Evolutionary conservation across 2,797 vertebrate genomes (phyloP).

Genomic region (Siniperca scherzeri): DNA sequence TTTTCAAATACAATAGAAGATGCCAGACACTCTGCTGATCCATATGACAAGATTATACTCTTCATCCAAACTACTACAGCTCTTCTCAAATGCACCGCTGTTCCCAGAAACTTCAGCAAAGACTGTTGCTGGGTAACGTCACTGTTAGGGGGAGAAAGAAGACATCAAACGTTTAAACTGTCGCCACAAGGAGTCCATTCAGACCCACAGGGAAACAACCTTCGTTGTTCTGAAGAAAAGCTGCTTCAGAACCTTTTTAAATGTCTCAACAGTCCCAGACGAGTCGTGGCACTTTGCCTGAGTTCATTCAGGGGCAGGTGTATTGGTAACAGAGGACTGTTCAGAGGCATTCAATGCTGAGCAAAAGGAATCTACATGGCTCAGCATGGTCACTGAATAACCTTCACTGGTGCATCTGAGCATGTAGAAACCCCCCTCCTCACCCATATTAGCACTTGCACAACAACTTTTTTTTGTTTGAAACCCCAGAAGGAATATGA

Average conservation of each 20-base stretch:
- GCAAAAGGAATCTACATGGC: slow-evolving; percentile 55
- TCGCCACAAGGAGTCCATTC: slow-evolving; percentile 32
- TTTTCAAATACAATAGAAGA: not conserved
- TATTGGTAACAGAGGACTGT: slow-evolving; percentile 43
- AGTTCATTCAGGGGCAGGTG: slow-evolving; percentile 48
- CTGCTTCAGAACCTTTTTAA: slow-evolving; percentile 26
- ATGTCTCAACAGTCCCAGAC: slow-evolving; percentile 32
- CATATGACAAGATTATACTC: not conserved
- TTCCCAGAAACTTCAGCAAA: slow-evolving; percentile 61
- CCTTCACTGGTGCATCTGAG: slow-evolving; percentile 36
- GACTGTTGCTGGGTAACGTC: slow-evolving; percentile 52
- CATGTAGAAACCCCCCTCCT: slow-evolving; percentile 26
- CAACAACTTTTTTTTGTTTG: slow-evolving; percentile 33
- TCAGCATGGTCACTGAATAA: slow-evolving; percentile 42
- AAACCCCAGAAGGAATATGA: slow-evolving; percentile 47
- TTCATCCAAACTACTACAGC: not conserved
- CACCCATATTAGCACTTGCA: slow-evolving; percentile 38
- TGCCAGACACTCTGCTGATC: slow-evolving; percentile 19
- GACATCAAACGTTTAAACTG: slow-evolving; percentile 34
- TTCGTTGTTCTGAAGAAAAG: slow-evolving; percentile 47
- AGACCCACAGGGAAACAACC: slow-evolving; percentile 30
- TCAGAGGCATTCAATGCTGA: slow-evolving; percentile 51
- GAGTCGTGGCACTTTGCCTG: slow-evolving; percentile 55
- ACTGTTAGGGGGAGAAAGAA: slow-evolving; percentile 24
- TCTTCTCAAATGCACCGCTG: slow-evolving; percentile 17